Percentiles rank a stretch among this genome's conserved stretches.
Evolutionary conservation across 1,140 invertebrate species (phyloP).

Genomic region (Sitobion miscanthi): DNA sequence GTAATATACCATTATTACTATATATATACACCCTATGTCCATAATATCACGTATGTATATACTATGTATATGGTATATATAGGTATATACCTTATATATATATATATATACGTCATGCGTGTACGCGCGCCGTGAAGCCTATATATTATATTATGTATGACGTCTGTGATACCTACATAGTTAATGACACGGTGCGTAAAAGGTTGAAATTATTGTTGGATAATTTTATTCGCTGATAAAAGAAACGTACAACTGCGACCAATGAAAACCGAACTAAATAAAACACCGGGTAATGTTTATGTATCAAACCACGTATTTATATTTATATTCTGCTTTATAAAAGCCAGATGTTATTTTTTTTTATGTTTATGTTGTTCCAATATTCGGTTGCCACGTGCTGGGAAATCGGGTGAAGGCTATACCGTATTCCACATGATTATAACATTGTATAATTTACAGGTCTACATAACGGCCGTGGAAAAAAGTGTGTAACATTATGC

Average conservation of each 20-base stretch:
- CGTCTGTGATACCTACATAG: neutral
- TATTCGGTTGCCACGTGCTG: slow-evolving; percentile 40
- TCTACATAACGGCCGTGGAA: neutral
- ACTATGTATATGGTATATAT: neutral
- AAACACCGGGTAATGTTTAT: slow-evolving; percentile 24
- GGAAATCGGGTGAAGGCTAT: slow-evolving; percentile 34
- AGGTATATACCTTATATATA: too few relatives aligned
- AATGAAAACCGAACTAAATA: slow-evolving; percentile 5
- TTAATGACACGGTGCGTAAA: neutral
- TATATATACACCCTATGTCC: neutral
- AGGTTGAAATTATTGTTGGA: slow-evolving; percentile 22
- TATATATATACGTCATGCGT: neutral
- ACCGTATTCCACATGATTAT: slow-evolving; percentile 2
- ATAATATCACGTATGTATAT: neutral
- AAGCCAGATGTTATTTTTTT: slow-evolving; percentile 34
- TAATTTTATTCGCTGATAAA: slow-evolving; percentile 25
- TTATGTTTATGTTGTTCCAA: slow-evolving; percentile 41
- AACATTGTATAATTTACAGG: neutral
- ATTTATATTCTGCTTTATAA: slow-evolving; percentile 7
- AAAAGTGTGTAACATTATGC: neutral
- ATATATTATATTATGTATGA: neutral
- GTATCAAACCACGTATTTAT: slow-evolving; percentile 28
- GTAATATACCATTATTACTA: neutral
- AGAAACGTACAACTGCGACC: neutral
- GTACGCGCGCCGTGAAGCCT: neutral